Evolutionary conservation across 2,113 vertebrate genomes (phyloP), one percentile per base, ranked within the genome.

Genomic region (Eptatretus burgeri): DNA sequence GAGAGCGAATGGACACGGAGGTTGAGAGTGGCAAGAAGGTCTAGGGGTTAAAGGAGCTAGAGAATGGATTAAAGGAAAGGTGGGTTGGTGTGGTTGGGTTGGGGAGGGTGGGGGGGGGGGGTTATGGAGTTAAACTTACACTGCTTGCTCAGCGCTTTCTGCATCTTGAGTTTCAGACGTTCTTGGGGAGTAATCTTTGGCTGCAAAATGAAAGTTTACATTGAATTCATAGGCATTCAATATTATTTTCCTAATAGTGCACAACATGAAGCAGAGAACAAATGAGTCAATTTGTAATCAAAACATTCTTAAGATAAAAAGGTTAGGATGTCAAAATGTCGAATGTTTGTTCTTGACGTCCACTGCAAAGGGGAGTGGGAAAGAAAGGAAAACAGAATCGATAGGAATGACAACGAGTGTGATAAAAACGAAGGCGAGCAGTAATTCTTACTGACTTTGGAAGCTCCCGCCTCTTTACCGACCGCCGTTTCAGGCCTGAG

Each of bases 371-470:
- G 68, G 67, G 68, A 65, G 65, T 64, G 64, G 64, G 65, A 50
- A 62, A 63, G 20, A 51, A 60, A 11, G 27, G 27, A 41, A 41
- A 41, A 41, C 3, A 41, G 27, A 41, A 41, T 41, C 27, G 27
- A 41, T 41, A 41, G 27, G 27, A 41, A 41, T 41, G 7, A 41
- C 27, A 41, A 41, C 27, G 27, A 3, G 27, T 41, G 27, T 41
- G 27, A 41, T 41, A 41, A 41, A 60, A 75, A 83, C 78, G 78
- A 74, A 75, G 76, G 79, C 68, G 76, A 80, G 76, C 78, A 81
- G 77, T 83, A 85, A 87, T 93, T 93, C 85, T 93, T 93, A 93
- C 86, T 91, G 86, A 91, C 85, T 93, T 91, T 91, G 86, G 83
- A 81, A 84, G 85, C 81, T 91, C 86, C 86, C 75, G 84, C 82